Evolutionary conservation across 2,113 vertebrate species (phyloP).

Genomic region (Epinephelus cyanopodus): DNA sequence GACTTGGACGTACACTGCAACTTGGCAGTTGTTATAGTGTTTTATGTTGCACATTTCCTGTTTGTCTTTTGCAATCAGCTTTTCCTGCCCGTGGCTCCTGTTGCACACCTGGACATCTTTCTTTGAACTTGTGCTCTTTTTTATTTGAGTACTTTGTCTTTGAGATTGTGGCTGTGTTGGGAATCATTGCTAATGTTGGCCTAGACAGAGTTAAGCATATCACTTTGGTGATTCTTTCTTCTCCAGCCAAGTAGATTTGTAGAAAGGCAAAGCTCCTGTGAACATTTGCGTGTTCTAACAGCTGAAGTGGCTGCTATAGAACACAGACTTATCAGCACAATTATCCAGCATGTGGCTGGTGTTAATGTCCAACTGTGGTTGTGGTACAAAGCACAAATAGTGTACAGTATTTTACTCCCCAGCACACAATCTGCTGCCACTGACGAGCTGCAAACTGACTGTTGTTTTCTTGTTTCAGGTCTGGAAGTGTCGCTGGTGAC

Average conservation of each 20-base stretch:
- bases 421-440: slow-evolving; percentile 50
- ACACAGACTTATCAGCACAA: slow-evolving; percentile 44
- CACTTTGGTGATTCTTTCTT: background rate
- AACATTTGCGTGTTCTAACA: slow-evolving; percentile 30
- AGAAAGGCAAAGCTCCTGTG: slow-evolving; percentile 19
- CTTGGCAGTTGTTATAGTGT: background rate
- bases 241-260: slow-evolving; percentile 8
- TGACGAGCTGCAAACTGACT: slow-evolving; percentile 36
- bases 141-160: no score
- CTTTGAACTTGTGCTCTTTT: no score
- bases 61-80: background rate
- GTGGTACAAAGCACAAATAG: slow-evolving; percentile 59
- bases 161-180: background rate
- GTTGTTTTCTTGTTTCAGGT: slow-evolving; percentile 82
- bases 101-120: no score
- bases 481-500: slow-evolving; percentile 90
- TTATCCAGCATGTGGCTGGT: slow-evolving; percentile 67
- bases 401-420: slow-evolving; percentile 54
- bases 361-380: slow-evolving; percentile 66
- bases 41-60: background rate
- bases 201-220: background rate
- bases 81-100: no score
- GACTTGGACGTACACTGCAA: no score
- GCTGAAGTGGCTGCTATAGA: slow-evolving; percentile 49
- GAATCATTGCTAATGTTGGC: background rate